Evolutionary conservation across 2,113 vertebrate genomes (phyloP).

Genomic region (Mastomys coucha): DNA sequence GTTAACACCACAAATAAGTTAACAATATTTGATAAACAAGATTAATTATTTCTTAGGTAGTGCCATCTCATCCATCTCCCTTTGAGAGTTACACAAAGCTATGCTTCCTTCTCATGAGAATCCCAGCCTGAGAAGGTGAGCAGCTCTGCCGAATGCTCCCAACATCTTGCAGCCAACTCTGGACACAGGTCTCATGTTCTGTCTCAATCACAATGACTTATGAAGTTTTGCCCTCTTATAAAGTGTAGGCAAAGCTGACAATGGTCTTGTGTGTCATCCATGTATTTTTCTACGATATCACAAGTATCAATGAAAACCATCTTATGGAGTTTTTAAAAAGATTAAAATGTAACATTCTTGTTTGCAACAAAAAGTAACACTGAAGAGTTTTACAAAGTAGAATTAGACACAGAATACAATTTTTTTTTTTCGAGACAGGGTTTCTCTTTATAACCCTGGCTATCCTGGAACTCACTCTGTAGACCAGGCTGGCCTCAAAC

Average conservation of each 20-base stretch:
- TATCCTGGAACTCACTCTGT: too few species aligned
- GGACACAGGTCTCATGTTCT: too few species aligned
- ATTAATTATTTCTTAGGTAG: background rate
- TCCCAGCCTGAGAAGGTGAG: accelerated
- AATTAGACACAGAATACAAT: background rate
- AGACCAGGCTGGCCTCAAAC: too few species aligned
- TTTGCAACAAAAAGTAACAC: constrained; percentile 10
- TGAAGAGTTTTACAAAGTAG: background rate
- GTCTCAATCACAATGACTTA: background rate
- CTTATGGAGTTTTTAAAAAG: background rate
- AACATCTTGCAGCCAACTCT: accelerated
- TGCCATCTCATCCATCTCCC: background rate
- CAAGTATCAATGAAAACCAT: background rate
- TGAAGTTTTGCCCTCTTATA: background rate
- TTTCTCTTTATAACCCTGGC: too few species aligned
- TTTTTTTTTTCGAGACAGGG: too few species aligned
- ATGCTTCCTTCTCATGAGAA: background rate
- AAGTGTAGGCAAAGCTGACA: background rate
- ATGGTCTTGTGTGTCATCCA: background rate
- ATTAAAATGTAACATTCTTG: background rate
- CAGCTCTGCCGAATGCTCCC: background rate
- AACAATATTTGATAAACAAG: background rate
- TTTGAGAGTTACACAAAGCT: background rate
- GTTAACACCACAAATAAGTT: background rate
- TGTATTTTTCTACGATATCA: background rate